Conservation (phyloP, 2,797 vertebrate species). For the Aulostomus chinensis region DNA sequence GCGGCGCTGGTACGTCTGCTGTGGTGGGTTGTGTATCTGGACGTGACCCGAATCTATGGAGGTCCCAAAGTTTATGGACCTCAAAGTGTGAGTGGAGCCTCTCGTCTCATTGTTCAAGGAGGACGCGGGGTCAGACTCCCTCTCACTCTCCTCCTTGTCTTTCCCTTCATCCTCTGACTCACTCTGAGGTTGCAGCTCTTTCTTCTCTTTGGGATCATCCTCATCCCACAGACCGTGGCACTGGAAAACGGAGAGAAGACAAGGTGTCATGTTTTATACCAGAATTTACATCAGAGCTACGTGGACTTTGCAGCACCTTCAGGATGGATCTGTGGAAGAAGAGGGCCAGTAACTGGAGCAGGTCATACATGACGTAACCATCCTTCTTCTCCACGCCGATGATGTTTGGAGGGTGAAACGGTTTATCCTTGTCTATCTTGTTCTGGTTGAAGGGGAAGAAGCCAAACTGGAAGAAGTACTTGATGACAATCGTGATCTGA, state of each 20-base stretch:
- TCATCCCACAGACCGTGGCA: conserved; percentile 98
- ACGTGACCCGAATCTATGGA: conserved; percentile 88
- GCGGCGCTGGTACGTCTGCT: conserved; percentile 84
- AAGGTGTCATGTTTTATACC: background rate
- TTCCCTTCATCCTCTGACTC: conserved; percentile 85
- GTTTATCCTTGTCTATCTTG: conserved; percentile 80
- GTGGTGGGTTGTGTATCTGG: conserved; percentile 86
- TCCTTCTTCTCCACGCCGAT: conserved; percentile 98
- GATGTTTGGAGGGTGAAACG: conserved; percentile 91
- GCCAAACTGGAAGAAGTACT: conserved; percentile 99
- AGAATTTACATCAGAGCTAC: no score
- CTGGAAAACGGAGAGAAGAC: conserved; percentile 58
- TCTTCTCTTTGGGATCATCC: conserved; percentile 80
- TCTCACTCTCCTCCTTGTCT: conserved; percentile 49
- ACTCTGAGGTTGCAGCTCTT: conserved; percentile 65
- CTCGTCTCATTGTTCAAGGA: conserved; percentile 75
- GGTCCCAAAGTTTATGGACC: conserved; percentile 86
- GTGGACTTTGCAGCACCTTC: conserved; percentile 85
- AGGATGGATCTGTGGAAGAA: conserved; percentile 99
- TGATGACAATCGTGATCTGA: conserved; percentile 94
- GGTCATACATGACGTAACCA: conserved; percentile 94
- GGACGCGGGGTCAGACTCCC: conserved; percentile 56
- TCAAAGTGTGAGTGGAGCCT: conserved; percentile 84
- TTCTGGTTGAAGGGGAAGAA: conserved; percentile 94
- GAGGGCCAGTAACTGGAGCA: conserved; percentile 92